phyloP scores from a whole-genome alignment of 2,888 invertebrate species.

The Pseudeuparius sepicola region DNA sequence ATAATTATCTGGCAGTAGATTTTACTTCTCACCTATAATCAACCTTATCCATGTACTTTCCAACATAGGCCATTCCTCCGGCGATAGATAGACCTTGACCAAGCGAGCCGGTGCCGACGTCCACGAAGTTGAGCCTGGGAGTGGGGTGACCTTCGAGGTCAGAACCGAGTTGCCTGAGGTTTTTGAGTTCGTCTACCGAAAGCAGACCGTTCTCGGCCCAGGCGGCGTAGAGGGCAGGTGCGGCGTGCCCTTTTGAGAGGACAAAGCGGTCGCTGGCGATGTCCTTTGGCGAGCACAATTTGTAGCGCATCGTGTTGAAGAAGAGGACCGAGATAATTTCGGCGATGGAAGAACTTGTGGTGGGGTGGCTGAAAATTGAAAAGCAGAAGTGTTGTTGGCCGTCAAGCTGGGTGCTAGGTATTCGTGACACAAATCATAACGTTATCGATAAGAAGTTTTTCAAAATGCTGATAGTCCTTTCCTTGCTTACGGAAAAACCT shows the following conservation, averaged over 20 bases:
- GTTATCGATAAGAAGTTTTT: too few relatives aligned
- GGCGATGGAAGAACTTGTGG: constrained; percentile 96
- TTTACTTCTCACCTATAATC: constrained; percentile 52
- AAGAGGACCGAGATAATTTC: constrained; percentile 97
- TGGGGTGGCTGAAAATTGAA: constrained; percentile 82
- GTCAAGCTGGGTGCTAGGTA: too few relatives aligned
- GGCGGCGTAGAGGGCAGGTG: constrained; percentile 95
- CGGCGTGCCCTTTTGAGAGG: constrained; percentile 97
- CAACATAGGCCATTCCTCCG: constrained; percentile 96
- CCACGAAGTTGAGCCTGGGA: constrained; percentile 90
- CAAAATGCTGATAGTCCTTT: too few relatives aligned
- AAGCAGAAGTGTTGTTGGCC: too few relatives aligned
- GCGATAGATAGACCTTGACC: constrained; percentile 94
- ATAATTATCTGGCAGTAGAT: too few relatives aligned
- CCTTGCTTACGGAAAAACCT: too few relatives aligned
- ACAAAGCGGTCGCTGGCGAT: constrained; percentile 90
- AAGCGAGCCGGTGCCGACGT: constrained; percentile 96
- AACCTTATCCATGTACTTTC: constrained; percentile 73
- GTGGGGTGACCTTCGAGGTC: constrained; percentile 99
- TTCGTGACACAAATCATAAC: too few relatives aligned
- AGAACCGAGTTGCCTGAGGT: constrained; percentile 79
- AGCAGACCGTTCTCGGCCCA: constrained; percentile 96
- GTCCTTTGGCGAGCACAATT: constrained; percentile 72
- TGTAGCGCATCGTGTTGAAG: constrained; percentile 94
- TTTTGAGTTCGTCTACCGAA: constrained; percentile 67